Evolutionary conservation across 1,140 invertebrate genomes (phyloP), one percentile per base, ranked within the genome.

Genomic region (Amyelois transitella): DNA sequence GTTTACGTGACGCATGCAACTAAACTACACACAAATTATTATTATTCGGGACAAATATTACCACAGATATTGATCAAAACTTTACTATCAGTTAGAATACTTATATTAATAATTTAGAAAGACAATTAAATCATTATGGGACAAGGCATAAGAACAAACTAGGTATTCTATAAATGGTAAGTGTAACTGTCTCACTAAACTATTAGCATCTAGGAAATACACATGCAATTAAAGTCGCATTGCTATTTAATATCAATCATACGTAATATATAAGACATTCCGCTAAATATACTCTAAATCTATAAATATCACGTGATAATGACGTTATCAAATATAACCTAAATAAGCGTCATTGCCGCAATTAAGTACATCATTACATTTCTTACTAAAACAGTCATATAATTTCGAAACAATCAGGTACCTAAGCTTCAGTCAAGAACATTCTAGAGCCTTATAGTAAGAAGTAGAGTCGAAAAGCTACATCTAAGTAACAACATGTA

Each of bases 341-440:
- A 32, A 6, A 3, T 14, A 38, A 38, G n/a, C 32, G n/a, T 38
- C 32, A 3, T 38, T 38, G n/a, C 32, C 32, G n/a, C 32, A 14
- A 38, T 14, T 38, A 38, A 0, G 32, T 8, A 24, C 22, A 24
- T 24, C n/a, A n/a, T 24, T 38, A 38, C 2, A 32, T 32, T n/a
- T n/a, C n/a, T n/a, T 14, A 38, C 32, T 38, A 38, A 14, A 38
- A 38, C 1, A 2, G n/a, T 14, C n/a, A 14, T 38, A 38, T 14
- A n/a, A 14, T 6, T 38, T 12, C 60, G 79, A 80, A 82, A 78
- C 77, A 85, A 74, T 83, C 81, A 84, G 80, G 80, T 81, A 85
- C 79, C 75, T 84, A 80, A 64, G 59, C 60, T 58, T 22, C 50
- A 58, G 58, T 58, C 25, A 20, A 58, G 57, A 48, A 19, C 57